These are phyloP conservation scores for Pocillopora meandrina DNA, from an alignment of 92 coral and sea anemone species.

Conservation along the genomic window DNA sequence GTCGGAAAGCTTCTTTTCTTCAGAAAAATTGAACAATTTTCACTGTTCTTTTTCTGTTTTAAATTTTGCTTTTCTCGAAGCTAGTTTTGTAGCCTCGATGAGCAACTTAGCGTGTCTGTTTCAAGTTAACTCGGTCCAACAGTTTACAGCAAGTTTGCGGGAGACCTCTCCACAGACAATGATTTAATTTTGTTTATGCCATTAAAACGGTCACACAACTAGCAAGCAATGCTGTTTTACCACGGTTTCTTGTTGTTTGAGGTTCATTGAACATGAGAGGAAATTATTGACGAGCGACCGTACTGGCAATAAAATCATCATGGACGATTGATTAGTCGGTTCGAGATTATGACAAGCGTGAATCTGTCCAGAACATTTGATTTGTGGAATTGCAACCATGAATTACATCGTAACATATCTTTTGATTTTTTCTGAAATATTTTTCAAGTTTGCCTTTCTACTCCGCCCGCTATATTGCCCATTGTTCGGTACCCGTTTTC, in stretches of 20 bases:
- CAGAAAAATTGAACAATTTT: background rate
- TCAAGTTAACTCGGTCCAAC: background rate
- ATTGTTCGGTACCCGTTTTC: conserved; percentile 40
- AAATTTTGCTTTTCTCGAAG: background rate
- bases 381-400: background rate
- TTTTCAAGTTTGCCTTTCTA: background rate
- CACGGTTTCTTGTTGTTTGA: background rate
- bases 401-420: no score
- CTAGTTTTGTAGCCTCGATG: background rate
- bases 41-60: background rate
- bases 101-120: background rate
- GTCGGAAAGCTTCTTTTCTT: background rate
- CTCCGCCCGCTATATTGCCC: conserved; percentile 8
- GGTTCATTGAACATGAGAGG: background rate
- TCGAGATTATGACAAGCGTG: background rate
- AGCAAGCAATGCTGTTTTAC: background rate
- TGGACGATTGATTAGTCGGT: background rate
- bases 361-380: background rate
- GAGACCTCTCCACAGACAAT: conserved; percentile 5
- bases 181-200: conserved; percentile 21
- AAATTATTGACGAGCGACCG: background rate
- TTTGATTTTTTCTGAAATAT: background rate
- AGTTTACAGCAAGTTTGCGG: background rate
- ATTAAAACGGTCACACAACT: conserved; percentile 5
- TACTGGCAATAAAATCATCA: background rate